Evolutionary conservation across 64 coral and sea anemone genomes (phyloP).

Genomic region (Montipora sp.): DNA sequence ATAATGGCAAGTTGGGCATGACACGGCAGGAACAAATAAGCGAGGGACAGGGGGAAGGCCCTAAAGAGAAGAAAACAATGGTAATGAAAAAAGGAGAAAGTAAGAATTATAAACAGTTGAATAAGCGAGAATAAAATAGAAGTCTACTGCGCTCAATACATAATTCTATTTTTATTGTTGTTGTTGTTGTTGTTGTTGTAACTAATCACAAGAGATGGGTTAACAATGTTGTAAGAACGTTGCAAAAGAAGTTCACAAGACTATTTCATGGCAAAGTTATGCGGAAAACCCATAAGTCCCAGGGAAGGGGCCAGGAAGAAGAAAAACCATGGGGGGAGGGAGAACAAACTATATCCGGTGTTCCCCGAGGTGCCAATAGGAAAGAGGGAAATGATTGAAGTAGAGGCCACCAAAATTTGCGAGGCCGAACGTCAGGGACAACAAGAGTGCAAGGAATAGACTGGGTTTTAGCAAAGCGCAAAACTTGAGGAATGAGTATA

Average conservation of each 20-base stretch:
- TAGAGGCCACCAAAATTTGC: slow-evolving; percentile 44
- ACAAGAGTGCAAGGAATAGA: not conserved
- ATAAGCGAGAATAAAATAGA: too few relatives aligned
- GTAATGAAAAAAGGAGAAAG: too few relatives aligned
- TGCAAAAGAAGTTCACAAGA: not conserved
- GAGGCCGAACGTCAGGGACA: not conserved
- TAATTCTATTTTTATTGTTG: too few relatives aligned
- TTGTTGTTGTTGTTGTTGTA: too few relatives aligned
- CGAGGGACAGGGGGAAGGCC: slow-evolving; percentile 11
- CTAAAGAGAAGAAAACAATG: too few relatives aligned
- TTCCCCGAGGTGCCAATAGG: not conserved
- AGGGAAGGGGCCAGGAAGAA: slow-evolving; percentile 11
- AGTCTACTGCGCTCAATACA: too few relatives aligned
- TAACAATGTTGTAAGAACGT: not conserved
- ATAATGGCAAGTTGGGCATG: slow-evolving; percentile 47
- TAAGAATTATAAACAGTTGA: too few relatives aligned
- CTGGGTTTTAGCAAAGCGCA: not conserved
- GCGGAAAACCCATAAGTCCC: slow-evolving; percentile 40
- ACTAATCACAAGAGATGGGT: too few relatives aligned
- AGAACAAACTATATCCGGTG: not conserved
- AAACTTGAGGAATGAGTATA: not conserved
- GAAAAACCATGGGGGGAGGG: not conserved
- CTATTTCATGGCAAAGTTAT: not conserved
- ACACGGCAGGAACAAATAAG: slow-evolving; percentile 22
- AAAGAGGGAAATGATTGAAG: not conserved